Conservation (phyloP, 1,140 invertebrate genomes). For the Drosophila albomicans region DNA sequence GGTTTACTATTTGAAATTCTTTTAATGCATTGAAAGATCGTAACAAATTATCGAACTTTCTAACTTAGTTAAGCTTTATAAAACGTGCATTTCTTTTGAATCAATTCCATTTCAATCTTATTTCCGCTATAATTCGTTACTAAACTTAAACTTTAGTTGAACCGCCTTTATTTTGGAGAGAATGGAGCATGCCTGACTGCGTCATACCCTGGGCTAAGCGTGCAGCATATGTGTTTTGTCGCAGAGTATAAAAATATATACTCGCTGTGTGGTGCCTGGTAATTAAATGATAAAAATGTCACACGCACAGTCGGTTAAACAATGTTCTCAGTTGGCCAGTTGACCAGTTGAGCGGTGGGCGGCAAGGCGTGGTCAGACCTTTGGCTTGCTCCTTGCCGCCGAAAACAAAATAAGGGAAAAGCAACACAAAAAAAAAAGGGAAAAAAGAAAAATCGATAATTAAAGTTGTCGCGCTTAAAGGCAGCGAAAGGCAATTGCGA, state of each 20-base stretch:
- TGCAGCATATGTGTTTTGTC: not conserved
- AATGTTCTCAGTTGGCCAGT: conserved; percentile 7
- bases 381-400: not conserved
- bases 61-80: too few relatives aligned
- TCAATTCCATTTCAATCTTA: too few relatives aligned
- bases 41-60: too few relatives aligned
- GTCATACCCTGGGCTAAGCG: too few relatives aligned
- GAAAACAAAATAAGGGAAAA: not conserved
- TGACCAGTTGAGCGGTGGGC: conserved; percentile 8
- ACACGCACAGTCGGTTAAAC: conserved; percentile 38
- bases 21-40: too few relatives aligned
- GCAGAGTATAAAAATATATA: conserved; percentile 24
- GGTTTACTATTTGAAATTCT: too few relatives aligned
- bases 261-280: conserved; percentile 2
- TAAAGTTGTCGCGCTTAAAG: conserved; percentile 45
- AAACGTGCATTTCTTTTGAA: too few relatives aligned
- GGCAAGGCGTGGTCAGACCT: conserved; percentile 1
- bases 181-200: too few relatives aligned
- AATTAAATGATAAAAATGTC: conserved; percentile 51
- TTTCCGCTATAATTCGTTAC: too few relatives aligned
- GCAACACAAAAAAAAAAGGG: too few relatives aligned
- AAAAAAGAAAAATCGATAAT: conserved; percentile 50
- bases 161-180: too few relatives aligned
- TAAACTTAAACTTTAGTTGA: too few relatives aligned
- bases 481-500: conserved; percentile 4